Conservation (phyloP, 2,888 invertebrate species). For the Anthrax anthrax region DNA sequence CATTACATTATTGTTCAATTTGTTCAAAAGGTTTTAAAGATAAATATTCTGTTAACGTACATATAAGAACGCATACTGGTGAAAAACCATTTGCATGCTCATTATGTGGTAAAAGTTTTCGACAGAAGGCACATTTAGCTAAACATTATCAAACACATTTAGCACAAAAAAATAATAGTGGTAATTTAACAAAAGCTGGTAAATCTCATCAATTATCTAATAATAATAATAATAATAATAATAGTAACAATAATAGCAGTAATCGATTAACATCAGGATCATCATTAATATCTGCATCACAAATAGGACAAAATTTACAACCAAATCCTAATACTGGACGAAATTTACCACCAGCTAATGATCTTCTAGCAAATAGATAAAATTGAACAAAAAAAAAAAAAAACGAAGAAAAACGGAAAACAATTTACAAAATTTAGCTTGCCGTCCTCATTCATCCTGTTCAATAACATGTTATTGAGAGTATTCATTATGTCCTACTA, state of each 20-base stretch:
- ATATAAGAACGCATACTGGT: slow-evolving; percentile 93
- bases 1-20: slow-evolving; percentile 82
- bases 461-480: no score
- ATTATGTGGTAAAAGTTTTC: slow-evolving; percentile 83
- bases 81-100: slow-evolving; percentile 95
- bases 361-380: slow-evolving; percentile 31
- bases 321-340: slow-evolving; percentile 11
- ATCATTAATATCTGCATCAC: not conserved
- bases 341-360: slow-evolving; percentile 28
- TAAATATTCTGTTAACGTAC: slow-evolving; percentile 95
- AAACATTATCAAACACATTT: slow-evolving; percentile 90
- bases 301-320: not conserved
- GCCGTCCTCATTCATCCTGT: no score
- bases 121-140: slow-evolving; percentile 82
- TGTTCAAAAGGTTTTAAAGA: slow-evolving; percentile 90
- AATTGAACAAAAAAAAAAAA: slow-evolving; percentile 9
- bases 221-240: slow-evolving; percentile 3
- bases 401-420: no score
- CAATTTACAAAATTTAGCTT: no score
- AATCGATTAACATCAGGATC: not conserved
- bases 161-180: slow-evolving; percentile 67
- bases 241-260: slow-evolving; percentile 10
- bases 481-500: no score
- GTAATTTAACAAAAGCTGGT: slow-evolving; percentile 40
- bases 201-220: slow-evolving; percentile 26